Percentiles rank a stretch among this genome's conserved stretches.
Conservation (phyloP, 2,888 invertebrate genomes). For the Helicoverpa assulta region DNA sequence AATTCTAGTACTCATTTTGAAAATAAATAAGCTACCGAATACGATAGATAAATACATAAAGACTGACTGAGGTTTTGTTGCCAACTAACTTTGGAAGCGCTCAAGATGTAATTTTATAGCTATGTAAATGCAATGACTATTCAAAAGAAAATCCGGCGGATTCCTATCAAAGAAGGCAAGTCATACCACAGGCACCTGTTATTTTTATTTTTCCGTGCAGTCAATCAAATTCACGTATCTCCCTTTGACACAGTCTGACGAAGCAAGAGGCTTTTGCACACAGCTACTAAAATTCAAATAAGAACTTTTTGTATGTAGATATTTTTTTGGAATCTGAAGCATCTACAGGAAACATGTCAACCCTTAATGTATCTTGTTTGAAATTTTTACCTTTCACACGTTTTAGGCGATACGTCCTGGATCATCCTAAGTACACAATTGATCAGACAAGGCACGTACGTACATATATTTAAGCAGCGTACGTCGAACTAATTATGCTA, state of each 20-base stretch:
- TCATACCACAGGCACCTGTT: not conserved
- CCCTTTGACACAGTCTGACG: slow-evolving; percentile 1
- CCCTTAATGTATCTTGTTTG: slow-evolving; percentile 4
- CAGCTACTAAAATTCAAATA: slow-evolving; percentile 14
- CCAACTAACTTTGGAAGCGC: not conserved
- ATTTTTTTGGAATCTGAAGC: slow-evolving; percentile 14
- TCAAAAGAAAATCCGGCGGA: not conserved
- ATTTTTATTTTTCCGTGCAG: not conserved
- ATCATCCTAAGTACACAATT: slow-evolving; percentile 47
- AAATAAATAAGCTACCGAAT: too few species aligned
- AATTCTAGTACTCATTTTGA: not conserved
- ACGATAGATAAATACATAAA: too few species aligned
- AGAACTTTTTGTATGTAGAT: slow-evolving; percentile 26
- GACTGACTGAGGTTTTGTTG: too few species aligned
- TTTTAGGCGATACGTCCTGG: slow-evolving; percentile 24
- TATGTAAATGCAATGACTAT: not conserved
- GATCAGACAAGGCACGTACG: slow-evolving; percentile 66
- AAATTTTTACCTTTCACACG: slow-evolving; percentile 11
- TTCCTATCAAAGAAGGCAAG: not conserved
- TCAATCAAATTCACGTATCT: slow-evolving; percentile 4
- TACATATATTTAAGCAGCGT: slow-evolving; percentile 75
- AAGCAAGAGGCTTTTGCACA: slow-evolving; percentile 1
- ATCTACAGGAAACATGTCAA: not conserved
- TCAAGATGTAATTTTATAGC: not conserved
- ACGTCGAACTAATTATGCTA: slow-evolving; percentile 84